Conservation (phyloP, 2,888 invertebrate species). For the Aphidoletes aphidimyza region DNA sequence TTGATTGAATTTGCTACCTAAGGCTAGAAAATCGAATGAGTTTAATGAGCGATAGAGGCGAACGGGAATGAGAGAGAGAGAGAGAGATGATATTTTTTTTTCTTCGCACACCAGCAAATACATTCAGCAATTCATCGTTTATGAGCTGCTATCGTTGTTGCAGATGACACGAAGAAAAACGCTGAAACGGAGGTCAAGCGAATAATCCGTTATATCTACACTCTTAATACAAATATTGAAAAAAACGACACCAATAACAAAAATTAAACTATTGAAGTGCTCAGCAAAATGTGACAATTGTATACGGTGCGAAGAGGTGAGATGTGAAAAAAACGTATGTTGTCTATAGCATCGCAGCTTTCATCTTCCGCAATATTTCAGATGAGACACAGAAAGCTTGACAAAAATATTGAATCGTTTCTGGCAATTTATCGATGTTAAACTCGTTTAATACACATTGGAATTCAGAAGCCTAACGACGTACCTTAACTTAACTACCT, state of each 20-base stretch:
- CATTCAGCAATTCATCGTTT: no score
- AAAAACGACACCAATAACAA: background rate
- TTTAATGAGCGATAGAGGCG: constrained; percentile 33
- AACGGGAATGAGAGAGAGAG: no score
- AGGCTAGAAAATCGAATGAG: constrained; percentile 44
- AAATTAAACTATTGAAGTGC: constrained; percentile 18
- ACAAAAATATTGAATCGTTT: constrained; percentile 1
- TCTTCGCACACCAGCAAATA: constrained; percentile 10
- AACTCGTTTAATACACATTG: background rate
- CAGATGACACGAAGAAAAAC: background rate
- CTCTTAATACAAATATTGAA: background rate
- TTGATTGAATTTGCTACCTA: constrained; percentile 46
- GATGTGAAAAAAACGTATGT: background rate
- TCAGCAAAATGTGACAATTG: constrained; percentile 8
- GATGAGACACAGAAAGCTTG: no score
- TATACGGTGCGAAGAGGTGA: background rate
- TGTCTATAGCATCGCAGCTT: constrained; percentile 2
- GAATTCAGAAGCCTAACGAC: background rate
- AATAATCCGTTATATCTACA: background rate
- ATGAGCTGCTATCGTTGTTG: background rate
- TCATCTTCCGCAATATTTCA: constrained; percentile 17
- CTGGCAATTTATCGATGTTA: constrained; percentile 16
- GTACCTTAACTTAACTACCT: background rate
- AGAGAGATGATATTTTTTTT: no score
- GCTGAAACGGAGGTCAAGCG: background rate